Evolutionary conservation across 2,113 vertebrate species (phyloP).

Genomic region (Patagioenas fasciata): DNA sequence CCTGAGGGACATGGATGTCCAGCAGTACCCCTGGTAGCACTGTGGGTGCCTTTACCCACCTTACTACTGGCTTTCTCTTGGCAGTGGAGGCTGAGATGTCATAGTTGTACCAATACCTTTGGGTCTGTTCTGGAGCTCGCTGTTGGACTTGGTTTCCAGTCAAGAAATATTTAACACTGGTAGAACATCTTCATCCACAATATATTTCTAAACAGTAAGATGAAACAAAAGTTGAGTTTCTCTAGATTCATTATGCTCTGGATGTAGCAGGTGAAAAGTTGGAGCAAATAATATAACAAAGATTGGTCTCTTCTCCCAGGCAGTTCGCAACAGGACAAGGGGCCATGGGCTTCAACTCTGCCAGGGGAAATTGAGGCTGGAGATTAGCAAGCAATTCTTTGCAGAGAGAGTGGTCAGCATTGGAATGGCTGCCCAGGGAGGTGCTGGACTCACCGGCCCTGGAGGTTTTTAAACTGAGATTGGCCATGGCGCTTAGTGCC

Average conservation of each 20-base stretch:
- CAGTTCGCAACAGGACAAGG: too few species aligned
- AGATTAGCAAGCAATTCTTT: too few species aligned
- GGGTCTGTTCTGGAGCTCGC: neutral
- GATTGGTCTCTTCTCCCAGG: too few species aligned
- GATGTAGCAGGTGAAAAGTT: neutral
- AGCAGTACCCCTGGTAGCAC: neutral
- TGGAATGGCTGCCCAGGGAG: too few species aligned
- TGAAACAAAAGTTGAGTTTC: neutral
- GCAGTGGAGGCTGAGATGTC: neutral
- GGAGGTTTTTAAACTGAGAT: too few species aligned
- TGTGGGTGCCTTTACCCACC: neutral
- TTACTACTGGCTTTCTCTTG: neutral
- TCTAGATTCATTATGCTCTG: neutral
- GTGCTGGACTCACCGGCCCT: too few species aligned
- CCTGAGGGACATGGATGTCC: neutral
- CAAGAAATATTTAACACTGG: neutral
- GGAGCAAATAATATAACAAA: neutral
- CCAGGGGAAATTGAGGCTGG: too few species aligned
- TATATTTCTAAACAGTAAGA: neutral
- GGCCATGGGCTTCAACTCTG: too few species aligned
- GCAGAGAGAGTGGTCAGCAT: too few species aligned
- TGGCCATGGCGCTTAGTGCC: too few species aligned
- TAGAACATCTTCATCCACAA: neutral
- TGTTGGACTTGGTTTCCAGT: neutral
- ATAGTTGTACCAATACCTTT: neutral